Evolutionary conservation across 23 tunicate species (phyloP).

Genomic region (Ascidia mentula): DNA sequence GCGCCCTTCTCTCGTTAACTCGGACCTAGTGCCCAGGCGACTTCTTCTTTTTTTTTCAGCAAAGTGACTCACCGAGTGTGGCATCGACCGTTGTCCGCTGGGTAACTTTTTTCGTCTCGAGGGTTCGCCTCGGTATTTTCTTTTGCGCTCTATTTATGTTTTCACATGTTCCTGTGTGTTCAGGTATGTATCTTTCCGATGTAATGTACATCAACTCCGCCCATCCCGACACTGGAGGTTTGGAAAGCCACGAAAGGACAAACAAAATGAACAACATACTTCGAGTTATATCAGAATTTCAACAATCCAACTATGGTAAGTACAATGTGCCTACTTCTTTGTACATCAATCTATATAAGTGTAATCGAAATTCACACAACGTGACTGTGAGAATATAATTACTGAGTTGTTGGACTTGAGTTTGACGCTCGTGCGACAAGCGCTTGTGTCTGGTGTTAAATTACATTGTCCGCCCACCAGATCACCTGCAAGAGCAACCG

Average conservation of each 20-base stretch:
- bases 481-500: slow-evolving; percentile 73
- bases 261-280: slow-evolving; percentile 96
- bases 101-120: no score
- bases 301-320: slow-evolving; percentile 87
- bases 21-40: neutral
- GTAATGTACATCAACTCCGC: slow-evolving; percentile 93
- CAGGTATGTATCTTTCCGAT: slow-evolving; percentile 90
- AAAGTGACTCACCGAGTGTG: neutral
- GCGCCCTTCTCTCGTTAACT: neutral
- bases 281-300: slow-evolving; percentile 77
- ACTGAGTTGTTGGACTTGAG: no score
- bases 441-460: neutral
- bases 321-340: no score
- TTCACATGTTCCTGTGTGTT: neutral
- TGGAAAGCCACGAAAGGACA: slow-evolving; percentile 79
- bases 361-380: no score
- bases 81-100: neutral
- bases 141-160: neutral
- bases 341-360: no score
- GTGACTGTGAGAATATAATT: no score
- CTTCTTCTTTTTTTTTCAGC: neutral
- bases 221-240: slow-evolving; percentile 94
- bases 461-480: slow-evolving; percentile 15
- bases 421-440: neutral
- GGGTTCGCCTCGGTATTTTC: neutral